Evolutionary conservation across 1,140 invertebrate genomes (phyloP), one percentile per base, ranked within the genome.

Genomic region (Leptinotarsa texana): DNA sequence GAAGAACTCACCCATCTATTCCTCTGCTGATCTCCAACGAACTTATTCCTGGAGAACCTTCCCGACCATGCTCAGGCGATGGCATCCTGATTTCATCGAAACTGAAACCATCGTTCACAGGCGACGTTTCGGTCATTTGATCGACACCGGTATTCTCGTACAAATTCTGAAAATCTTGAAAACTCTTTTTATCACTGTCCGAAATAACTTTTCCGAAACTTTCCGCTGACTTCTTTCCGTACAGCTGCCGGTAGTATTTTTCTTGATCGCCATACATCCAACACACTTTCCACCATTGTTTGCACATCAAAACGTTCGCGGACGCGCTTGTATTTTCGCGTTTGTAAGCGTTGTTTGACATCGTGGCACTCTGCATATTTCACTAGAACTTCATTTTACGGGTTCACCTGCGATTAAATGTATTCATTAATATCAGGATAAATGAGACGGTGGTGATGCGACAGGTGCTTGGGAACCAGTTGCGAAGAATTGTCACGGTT

Each of bases 261-360:
- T 93, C 92, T 84, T 94, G 93, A 82, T 94, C 93, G 33, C 93
- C 93, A 82, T 94, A 93, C 87, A 94, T 92, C 90, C 92, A 94
- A 82, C 93, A 95, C 70, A 94, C 93, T 86, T 93, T 93, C 93
- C 93, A 94, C 93, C 93, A 95, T 87, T 94, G 92, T 84, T 92
- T 92, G 87, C 92, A 93, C 90, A 93, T 93, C 73, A 94, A 85
- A 82, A 93, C 90, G 86, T 92, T 92, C 63, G 90, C 90, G 61
- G 89, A 81, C 24, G 79, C 77, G 72, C 80, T 82, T 3, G 76
- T 76, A 70, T 82, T 83, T 67, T 84, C 81, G 51, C 80, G 79
- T 77, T 84, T 84, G 8, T 80, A 65, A 24, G 75, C 72, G 49
- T 69, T 74, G 73, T 77, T 79, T 13, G 82, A 79, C 78, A 81